These are phyloP conservation scores for Pollimyrus isidori DNA, from an alignment of 2,113 vertebrate genomes.

Conservation along the genomic window DNA sequence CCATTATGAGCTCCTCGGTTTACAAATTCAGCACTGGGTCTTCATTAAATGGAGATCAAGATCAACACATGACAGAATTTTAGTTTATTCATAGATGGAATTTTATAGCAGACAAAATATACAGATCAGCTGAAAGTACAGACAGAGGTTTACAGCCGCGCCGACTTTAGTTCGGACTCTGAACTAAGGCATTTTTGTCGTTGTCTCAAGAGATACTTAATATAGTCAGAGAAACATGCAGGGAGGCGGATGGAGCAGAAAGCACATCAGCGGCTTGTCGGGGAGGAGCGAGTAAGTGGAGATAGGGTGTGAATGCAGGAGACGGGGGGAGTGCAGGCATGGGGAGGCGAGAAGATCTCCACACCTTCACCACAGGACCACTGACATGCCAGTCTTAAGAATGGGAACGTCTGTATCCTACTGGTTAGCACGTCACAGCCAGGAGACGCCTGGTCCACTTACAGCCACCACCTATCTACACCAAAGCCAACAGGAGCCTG, in stretches of 20 bases:
- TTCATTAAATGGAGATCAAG: neutral
- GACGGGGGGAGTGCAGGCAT: neutral
- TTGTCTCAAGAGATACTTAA: constrained; percentile 47
- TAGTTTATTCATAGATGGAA: constrained; percentile 56
- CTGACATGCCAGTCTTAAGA: neutral
- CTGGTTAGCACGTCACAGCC: neutral
- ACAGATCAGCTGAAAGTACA: constrained; percentile 57
- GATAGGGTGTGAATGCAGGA: neutral
- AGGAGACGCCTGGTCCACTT: neutral
- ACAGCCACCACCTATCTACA: neutral
- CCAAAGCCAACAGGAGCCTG: neutral
- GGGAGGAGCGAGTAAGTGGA: neutral
- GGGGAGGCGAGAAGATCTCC: neutral
- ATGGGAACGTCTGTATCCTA: neutral
- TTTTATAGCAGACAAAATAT: constrained; percentile 70
- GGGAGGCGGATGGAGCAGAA: constrained; percentile 38
- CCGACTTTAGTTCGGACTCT: constrained; percentile 48
- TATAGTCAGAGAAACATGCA: constrained; percentile 61
- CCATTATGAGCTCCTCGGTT: neutral
- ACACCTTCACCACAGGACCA: neutral
- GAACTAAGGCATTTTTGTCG: constrained; percentile 48
- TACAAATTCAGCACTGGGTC: neutral
- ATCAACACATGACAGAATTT: neutral
- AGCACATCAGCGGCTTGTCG: neutral
- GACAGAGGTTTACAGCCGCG: constrained; percentile 42